A percentile compares a stretch with the other conserved stretches of the same genome.
Conservation (phyloP, 2,113 vertebrate species). For the Mystacornis crossleyi region DNA sequence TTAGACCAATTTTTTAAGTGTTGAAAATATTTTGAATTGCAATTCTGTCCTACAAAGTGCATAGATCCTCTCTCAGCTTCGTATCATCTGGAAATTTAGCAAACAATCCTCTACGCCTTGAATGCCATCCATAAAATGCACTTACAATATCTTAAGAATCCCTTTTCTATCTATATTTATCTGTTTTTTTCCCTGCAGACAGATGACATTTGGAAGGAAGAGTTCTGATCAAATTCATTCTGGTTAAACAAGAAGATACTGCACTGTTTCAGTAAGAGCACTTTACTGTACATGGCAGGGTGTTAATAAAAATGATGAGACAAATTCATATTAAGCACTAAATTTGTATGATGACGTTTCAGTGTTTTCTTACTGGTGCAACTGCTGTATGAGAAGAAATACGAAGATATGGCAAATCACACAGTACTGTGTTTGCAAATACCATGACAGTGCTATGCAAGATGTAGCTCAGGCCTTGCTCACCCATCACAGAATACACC, state of each 20-base stretch:
- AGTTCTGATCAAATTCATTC: background rate
- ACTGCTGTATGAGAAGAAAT: background rate
- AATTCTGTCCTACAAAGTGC: background rate
- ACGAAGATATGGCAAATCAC: background rate
- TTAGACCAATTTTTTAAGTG: background rate
- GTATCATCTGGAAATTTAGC: background rate
- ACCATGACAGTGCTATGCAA: background rate
- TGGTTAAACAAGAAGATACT: background rate
- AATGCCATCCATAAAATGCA: background rate
- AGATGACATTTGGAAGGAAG: background rate
- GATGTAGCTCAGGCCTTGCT: background rate
- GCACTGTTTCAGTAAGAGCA: background rate
- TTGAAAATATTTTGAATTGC: background rate
- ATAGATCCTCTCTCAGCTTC: background rate
- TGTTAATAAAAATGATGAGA: background rate
- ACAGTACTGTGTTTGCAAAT: background rate
- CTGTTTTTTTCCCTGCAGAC: background rate
- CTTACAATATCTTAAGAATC: background rate
- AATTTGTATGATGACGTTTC: background rate
- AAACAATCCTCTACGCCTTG: background rate
- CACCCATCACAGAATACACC: background rate
- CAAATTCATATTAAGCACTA: background rate
- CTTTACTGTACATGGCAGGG: rapidly evolving
- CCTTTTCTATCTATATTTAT: background rate
- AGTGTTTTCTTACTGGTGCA: background rate